A percentile compares a stretch with the other conserved stretches of the same genome.
phyloP scores from a whole-genome alignment of 2,797 vertebrate genomes.

The Miichthys miiuy region DNA sequence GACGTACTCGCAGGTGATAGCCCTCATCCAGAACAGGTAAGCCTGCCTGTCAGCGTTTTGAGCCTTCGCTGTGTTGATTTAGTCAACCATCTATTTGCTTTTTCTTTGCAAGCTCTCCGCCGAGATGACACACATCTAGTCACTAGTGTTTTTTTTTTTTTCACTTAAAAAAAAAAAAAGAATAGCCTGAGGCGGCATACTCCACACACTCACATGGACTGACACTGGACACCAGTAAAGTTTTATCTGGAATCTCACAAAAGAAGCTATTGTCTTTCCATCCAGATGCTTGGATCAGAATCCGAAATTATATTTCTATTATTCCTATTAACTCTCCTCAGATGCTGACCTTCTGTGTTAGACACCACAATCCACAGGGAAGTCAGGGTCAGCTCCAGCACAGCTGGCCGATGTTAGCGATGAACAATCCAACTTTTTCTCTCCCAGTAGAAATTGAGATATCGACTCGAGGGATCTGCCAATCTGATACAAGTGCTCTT shows the following conservation, averaged over 20 bases:
- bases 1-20: conserved; percentile 98
- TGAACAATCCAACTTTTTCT: not conserved
- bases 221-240: not conserved
- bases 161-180: conserved; percentile 23
- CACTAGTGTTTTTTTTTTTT: not conserved
- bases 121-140: not conserved
- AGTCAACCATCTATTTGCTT: conserved; percentile 31
- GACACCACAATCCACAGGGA: not conserved
- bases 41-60: conserved; percentile 24
- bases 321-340: not conserved
- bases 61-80: conserved; percentile 3
- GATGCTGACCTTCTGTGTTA: not conserved
- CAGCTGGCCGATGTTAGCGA: not conserved
- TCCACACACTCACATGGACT: not conserved
- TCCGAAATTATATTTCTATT: not conserved
- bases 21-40: conserved; percentile 98
- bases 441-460: not conserved
- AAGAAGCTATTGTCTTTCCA: conserved; percentile 1
- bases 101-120: not conserved
- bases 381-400: not conserved
- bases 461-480: too few species aligned
- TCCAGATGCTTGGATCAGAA: not conserved
- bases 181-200: conserved; percentile 39
- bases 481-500: not conserved
- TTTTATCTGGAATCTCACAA: not conserved